phyloP scores from a whole-genome alignment of 2,888 invertebrate species.

The Melanotus villosus region DNA sequence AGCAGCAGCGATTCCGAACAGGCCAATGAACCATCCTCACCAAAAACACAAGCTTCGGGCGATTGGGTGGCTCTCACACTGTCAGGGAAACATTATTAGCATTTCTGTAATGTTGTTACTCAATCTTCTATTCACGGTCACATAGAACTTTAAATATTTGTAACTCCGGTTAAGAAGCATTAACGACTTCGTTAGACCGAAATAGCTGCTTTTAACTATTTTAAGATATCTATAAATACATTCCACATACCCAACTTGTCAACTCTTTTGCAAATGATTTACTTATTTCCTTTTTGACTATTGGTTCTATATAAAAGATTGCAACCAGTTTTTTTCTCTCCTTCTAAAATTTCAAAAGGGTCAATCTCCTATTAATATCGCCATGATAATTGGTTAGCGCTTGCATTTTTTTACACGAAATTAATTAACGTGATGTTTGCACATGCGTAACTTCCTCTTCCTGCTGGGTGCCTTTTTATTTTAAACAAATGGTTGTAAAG shows the following conservation, averaged over 20 bases:
- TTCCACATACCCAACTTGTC: slow-evolving; percentile 5
- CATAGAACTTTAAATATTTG: slow-evolving; percentile 37
- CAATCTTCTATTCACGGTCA: slow-evolving; percentile 49
- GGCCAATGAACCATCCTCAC: slow-evolving; percentile 57
- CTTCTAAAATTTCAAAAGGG: too few relatives aligned
- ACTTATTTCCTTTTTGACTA: slow-evolving; percentile 19
- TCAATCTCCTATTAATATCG: too few relatives aligned
- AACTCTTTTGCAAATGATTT: slow-evolving; percentile 19
- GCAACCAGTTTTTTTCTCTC: too few relatives aligned
- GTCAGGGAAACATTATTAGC: slow-evolving; percentile 47
- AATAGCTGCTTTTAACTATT: slow-evolving; percentile 21
- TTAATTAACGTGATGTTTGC: too few relatives aligned
- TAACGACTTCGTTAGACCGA: slow-evolving; percentile 18
- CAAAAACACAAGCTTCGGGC: slow-evolving; percentile 49
- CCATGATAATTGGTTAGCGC: too few relatives aligned
- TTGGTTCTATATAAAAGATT: not conserved
- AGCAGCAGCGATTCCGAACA: slow-evolving; percentile 57
- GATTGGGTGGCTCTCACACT: slow-evolving; percentile 50
- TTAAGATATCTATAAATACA: slow-evolving; percentile 30
- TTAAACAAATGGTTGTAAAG: too few relatives aligned
- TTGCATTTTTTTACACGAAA: too few relatives aligned
- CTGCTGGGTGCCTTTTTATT: too few relatives aligned
- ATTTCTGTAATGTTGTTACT: slow-evolving; percentile 48
- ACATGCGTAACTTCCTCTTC: too few relatives aligned
- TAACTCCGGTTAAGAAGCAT: slow-evolving; percentile 15